Evolutionary conservation across 2,888 invertebrate genomes (phyloP), one percentile per base, ranked within the genome.

Genomic region (Drosophila mettleri): DNA sequence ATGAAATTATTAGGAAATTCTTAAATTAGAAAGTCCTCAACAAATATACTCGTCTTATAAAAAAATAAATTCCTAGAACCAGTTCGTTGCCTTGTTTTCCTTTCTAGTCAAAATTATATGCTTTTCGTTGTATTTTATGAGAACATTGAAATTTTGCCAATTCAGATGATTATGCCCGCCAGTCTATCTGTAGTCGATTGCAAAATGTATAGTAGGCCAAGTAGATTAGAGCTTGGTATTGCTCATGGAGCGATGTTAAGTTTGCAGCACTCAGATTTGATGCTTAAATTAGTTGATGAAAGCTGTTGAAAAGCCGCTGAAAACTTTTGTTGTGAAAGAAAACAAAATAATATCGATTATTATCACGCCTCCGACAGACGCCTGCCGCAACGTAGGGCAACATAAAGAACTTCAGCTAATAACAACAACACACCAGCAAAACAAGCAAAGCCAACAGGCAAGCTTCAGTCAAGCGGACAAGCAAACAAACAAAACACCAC

Each of bases 291-390:
- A 39, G 39, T 24, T 48, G 18, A 16, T 12, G 49, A 60, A 48
- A 65, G 54, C 63, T 43, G 43, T 41, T 59, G 64, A 67, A 82
- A 77, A 79, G 71, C 69, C 60, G 70, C 54, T 83, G 67, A 80
- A 83, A 86, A 86, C 65, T 74, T 80, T 76, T 64, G 66, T 71
- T 88, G 76, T 69, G 54, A 74, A 64, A 57, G 69, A 80, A 84
- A 85, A 88, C 78, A 88, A 74, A 86, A 88, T 85, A 83, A 86
- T 86, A 85, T 85, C 85, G 86, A 85, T 85, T 85, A 85, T 88
- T 80, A 83, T 73, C 80, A 78, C 78, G 65, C 72, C 29, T 36
- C 33, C 16, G 14, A 41, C 20, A 39, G 57, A 62, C 24, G 24
- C 12, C 6, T 12, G 22, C 29, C 49, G 77, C 62, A 69, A 63